Evolutionary conservation across 1,140 invertebrate species (phyloP), one percentile per base, ranked within the genome.

Genomic region (Brachionus koreanus): DNA sequence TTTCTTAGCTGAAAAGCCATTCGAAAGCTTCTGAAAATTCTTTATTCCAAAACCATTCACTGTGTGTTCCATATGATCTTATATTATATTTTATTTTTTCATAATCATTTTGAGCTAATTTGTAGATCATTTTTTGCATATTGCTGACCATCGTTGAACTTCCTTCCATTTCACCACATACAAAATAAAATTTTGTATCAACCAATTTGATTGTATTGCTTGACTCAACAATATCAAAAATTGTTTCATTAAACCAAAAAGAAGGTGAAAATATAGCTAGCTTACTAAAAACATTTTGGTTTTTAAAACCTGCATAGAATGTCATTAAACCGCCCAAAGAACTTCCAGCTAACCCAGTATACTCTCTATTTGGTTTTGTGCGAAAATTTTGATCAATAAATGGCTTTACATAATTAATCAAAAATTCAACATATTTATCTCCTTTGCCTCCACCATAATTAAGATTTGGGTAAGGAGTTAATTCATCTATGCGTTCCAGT

Each of bases 201-300:
- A 4, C 9, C 29, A 25, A 33, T 65, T 82, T 63, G 9, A 12
- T 5, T 42, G 25, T 23, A 35, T 13, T 9, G 12, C 5, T 65
- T 42, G 76, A 79, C 7, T 61, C 39, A 82, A 49, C 57, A 1
- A 65, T 16, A 16, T 63, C 57, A 49, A n/a, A 65, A 49, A 82
- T 82, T 16, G 43, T 29, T 9, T 10, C 5, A 33, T 33, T 65
- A 33, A 82, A 82, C 77, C 77, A 82, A 65, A 82, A 82, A 1
- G 77, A 82, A 25, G 77, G 77, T 23, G 52, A 65, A 69, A 82
- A 82, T 13, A 65, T 23, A 29, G 57, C 77, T 13, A 82, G 16
- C 63, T 65, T 65, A 16, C 77, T 52, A 49, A 82, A 82, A 23
- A 82, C 16, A 69, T 82, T 69, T 49, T 82, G 52, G 63, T 69